Conservation (phyloP, 2,797 vertebrate species). For the Enteromius trimaculatus region DNA sequence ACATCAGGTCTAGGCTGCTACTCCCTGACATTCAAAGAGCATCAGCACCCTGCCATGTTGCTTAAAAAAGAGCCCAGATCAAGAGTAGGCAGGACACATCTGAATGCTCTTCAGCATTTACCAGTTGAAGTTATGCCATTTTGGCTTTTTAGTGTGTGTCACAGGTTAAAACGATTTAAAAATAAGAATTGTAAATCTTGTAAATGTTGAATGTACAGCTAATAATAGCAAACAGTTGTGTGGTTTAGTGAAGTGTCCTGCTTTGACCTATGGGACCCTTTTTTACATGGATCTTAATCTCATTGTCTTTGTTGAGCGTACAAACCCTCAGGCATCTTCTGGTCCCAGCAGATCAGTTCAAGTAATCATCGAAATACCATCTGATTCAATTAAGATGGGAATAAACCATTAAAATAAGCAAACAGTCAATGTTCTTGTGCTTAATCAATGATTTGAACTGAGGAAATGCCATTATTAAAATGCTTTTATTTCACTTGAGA, state of each 20-base stretch:
- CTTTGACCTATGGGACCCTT: constrained; percentile 23
- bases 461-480: background rate
- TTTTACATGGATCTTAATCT: constrained; percentile 23
- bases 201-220: constrained; percentile 5
- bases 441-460: background rate
- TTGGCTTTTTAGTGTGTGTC: constrained; percentile 12
- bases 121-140: constrained; percentile 40
- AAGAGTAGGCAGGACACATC: constrained; percentile 52
- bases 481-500: background rate
- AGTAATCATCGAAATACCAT: constrained; percentile 42
- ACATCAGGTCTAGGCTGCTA: constrained; percentile 37
- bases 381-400: constrained; percentile 44
- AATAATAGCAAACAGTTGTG: constrained; percentile 5
- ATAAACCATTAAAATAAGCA: constrained; percentile 33
- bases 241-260: background rate
- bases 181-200: background rate
- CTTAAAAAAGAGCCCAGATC: constrained; percentile 60
- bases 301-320: constrained; percentile 34
- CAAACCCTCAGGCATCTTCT: constrained; percentile 28
- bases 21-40: constrained; percentile 66
- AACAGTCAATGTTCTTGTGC: constrained; percentile 6
- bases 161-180: constrained; percentile 15
- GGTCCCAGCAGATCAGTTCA: constrained; percentile 38
- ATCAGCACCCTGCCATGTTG: constrained; percentile 54
- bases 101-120: constrained; percentile 47